A percentile compares a stretch with the other conserved stretches of the same genome.
Evolutionary conservation across 2,113 vertebrate genomes (phyloP).

Genomic region (Sitta europaea): DNA sequence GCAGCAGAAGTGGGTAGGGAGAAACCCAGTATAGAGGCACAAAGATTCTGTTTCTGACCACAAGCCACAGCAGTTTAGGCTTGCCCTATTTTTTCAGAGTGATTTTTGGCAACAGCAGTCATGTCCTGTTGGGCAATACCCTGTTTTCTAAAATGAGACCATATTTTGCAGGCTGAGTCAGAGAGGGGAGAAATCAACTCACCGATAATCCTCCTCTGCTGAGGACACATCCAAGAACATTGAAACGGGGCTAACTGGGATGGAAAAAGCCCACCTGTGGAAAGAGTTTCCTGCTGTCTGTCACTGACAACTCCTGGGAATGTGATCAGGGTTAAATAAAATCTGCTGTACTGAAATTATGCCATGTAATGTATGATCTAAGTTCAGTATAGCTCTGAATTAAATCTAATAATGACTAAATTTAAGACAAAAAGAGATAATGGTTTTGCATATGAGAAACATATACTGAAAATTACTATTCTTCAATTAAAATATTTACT

Average conservation of each 20-base stretch:
- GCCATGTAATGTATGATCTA: background rate
- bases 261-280: background rate
- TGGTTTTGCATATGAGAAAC: background rate
- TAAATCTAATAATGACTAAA: background rate
- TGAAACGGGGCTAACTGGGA: background rate
- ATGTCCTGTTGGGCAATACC: background rate
- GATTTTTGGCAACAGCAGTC: background rate
- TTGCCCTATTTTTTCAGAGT: background rate
- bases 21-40: background rate
- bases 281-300: background rate
- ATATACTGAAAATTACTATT: background rate
- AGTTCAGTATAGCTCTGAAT: background rate
- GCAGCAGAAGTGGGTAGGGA: background rate
- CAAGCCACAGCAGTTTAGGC: background rate
- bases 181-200: background rate
- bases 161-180: background rate
- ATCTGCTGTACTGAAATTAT: background rate
- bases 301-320: background rate
- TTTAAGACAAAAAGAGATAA: background rate
- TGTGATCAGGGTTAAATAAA: background rate
- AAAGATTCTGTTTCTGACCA: conserved; percentile 2
- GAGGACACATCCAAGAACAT: background rate
- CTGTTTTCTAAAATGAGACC: background rate
- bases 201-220: background rate
- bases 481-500: background rate